These are phyloP conservation scores for Melanerpes aurifrons DNA, from an alignment of 2,113 vertebrate genomes.

Conservation along the genomic window DNA sequence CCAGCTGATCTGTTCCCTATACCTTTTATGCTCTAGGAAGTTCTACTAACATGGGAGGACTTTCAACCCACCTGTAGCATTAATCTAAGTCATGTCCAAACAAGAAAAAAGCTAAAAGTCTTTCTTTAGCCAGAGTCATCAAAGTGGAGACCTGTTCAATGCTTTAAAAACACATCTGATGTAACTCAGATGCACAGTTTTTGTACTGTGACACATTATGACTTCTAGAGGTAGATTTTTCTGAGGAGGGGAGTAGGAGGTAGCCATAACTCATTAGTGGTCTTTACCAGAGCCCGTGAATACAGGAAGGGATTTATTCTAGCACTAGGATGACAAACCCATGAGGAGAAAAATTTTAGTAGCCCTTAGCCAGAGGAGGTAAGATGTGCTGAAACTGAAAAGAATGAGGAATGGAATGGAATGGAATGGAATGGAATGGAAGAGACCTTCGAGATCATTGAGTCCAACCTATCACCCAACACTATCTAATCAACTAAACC, in stretches of 20 bases:
- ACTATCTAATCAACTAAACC: too few relatives aligned
- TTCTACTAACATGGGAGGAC: neutral
- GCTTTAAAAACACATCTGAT: neutral
- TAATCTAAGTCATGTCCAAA: neutral
- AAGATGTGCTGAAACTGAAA: neutral
- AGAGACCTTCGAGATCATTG: too few relatives aligned
- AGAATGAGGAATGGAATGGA: neutral
- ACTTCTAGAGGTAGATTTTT: neutral
- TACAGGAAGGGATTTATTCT: neutral
- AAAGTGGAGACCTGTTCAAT: neutral
- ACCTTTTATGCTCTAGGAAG: neutral
- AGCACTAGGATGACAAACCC: neutral
- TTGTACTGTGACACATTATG: neutral
- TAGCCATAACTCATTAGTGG: neutral
- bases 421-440: too few relatives aligned
- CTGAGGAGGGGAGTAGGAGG: neutral
- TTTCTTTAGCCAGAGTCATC: neutral
- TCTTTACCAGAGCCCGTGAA: neutral
- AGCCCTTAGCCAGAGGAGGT: neutral
- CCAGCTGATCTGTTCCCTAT: neutral
- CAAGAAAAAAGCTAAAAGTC: neutral
- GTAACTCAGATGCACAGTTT: neutral
- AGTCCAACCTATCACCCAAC: too few relatives aligned
- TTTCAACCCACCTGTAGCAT: neutral
- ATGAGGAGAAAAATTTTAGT: neutral